Conservation (phyloP, 2,888 invertebrate species). For the Fragum fragum region DNA sequence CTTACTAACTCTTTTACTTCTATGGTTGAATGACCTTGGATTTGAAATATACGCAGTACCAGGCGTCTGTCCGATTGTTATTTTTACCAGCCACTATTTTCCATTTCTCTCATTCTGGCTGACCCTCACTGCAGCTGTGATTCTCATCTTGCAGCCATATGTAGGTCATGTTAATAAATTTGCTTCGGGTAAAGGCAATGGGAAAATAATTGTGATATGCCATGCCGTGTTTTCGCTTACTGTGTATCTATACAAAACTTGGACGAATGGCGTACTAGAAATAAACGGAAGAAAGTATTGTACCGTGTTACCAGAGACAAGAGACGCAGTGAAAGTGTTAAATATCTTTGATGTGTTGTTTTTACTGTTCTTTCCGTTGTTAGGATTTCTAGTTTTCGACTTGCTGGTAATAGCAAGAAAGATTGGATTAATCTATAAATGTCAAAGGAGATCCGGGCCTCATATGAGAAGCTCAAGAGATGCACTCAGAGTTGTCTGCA, state of each 20-base stretch:
- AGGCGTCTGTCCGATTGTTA: slow-evolving; percentile 76
- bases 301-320: slow-evolving; percentile 74
- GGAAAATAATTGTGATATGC: slow-evolving; percentile 65
- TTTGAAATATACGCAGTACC: slow-evolving; percentile 74
- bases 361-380: slow-evolving; percentile 70
- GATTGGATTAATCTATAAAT: slow-evolving; percentile 28
- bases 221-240: slow-evolving; percentile 72
- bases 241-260: slow-evolving; percentile 77
- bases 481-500: slow-evolving; percentile 66
- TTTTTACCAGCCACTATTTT: slow-evolving; percentile 77
- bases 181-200: slow-evolving; percentile 65
- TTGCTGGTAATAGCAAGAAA: slow-evolving; percentile 50
- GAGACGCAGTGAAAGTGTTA: slow-evolving; percentile 70
- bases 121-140: slow-evolving; percentile 65
- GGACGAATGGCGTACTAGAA: slow-evolving; percentile 72
- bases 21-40: slow-evolving; percentile 72
- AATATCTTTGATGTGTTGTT: slow-evolving; percentile 74
- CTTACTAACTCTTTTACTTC: slow-evolving; percentile 68
- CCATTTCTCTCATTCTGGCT: slow-evolving; percentile 75
- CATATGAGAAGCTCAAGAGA: slow-evolving; percentile 60
- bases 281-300: slow-evolving; percentile 64
- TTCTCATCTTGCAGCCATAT: slow-evolving; percentile 65
- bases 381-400: slow-evolving; percentile 71
- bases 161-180: slow-evolving; percentile 41
- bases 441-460: slow-evolving; percentile 29